Evolutionary conservation across 2,888 invertebrate species (phyloP).

Genomic region (Adela reaumurella): DNA sequence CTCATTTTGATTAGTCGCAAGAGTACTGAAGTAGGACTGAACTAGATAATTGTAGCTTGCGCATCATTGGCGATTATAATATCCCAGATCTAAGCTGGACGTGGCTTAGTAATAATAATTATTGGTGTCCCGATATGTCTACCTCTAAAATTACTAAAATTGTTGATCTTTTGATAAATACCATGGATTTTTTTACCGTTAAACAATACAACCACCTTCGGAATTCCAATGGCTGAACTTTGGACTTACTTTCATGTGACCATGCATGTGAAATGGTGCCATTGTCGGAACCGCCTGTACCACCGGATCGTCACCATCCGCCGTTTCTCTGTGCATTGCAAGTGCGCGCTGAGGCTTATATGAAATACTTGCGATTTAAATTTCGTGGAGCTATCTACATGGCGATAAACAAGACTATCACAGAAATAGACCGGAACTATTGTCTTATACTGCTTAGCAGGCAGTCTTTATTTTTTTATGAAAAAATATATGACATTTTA

Average conservation of each 20-base stretch:
- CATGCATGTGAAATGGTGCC: not conserved
- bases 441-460: not conserved
- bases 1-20: not conserved
- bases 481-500: conserved; percentile 7
- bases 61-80: not conserved
- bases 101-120: not conserved
- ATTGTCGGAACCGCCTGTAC: not conserved
- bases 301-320: not conserved
- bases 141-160: not conserved
- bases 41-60: not conserved
- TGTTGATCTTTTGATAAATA: not conserved
- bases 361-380: not conserved
- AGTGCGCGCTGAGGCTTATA: not conserved
- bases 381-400: not conserved
- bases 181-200: not conserved
- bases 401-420: not conserved
- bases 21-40: not conserved
- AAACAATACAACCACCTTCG: not conserved
- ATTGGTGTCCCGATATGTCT: not conserved
- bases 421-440: not conserved
- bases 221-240: not conserved
- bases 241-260: not conserved
- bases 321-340: not conserved
- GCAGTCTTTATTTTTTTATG: conserved; percentile 5
- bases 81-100: not conserved